phyloP scores from a whole-genome alignment of 2,888 invertebrate species.

The Drosophila atroscutellata region DNA sequence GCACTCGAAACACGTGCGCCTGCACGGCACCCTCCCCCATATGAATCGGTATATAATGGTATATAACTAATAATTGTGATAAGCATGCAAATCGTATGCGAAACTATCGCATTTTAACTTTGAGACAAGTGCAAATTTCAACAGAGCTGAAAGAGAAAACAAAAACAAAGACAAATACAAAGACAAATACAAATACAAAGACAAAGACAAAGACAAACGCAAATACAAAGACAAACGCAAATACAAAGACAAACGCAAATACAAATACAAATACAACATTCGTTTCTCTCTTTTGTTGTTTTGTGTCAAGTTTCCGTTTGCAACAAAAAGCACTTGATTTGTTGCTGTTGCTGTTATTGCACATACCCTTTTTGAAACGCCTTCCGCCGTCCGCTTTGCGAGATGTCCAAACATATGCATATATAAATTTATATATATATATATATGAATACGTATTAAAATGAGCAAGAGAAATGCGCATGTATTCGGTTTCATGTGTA shows the following conservation, averaged over 20 bases:
- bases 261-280: conserved; percentile 40
- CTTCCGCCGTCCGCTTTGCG: conserved; percentile 34
- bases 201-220: neutral
- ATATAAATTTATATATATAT: conserved; percentile 4
- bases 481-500: conserved; percentile 23
- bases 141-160: conserved; percentile 18
- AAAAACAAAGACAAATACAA: conserved; percentile 15
- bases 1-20: too few species aligned
- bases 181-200: conserved; percentile 15
- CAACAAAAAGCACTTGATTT: conserved; percentile 16
- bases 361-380: conserved; percentile 26
- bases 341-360: conserved; percentile 18
- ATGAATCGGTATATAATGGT: neutral
- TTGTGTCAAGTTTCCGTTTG: conserved; percentile 40
- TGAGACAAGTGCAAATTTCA: conserved; percentile 58
- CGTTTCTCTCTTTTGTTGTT: conserved; percentile 24
- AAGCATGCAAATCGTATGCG: conserved; percentile 1
- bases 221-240: conserved; percentile 5
- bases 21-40: neutral
- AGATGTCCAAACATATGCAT: conserved; percentile 7
- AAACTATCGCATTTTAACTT: conserved; percentile 48
- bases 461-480: conserved; percentile 8
- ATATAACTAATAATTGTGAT: conserved; percentile 32
- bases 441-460: conserved; percentile 4
- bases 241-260: conserved; percentile 11